These are phyloP conservation scores for Adelognathus sp. DNA, from an alignment of 2,888 invertebrate genomes.

Conservation along the genomic window DNA sequence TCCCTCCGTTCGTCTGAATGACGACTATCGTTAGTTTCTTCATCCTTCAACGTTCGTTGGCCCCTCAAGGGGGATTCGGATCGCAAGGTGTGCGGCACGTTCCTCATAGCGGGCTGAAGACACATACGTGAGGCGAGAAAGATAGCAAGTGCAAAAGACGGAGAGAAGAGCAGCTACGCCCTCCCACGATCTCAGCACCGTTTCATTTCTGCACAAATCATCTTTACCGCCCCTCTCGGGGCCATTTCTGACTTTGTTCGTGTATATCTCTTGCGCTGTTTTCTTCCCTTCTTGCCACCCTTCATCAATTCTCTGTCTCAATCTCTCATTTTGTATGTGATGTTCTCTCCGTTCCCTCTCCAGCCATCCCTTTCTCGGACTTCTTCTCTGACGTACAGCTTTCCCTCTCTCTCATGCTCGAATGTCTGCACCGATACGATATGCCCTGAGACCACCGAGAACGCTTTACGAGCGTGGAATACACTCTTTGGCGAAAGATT, in stretches of 20 bases:
- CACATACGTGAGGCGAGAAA: constrained; percentile 28
- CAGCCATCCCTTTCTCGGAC: constrained; percentile 42
- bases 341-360: neutral
- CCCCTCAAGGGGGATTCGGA: constrained; percentile 28
- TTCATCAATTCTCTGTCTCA: constrained; percentile 54
- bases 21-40: constrained; percentile 27
- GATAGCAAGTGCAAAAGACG: constrained; percentile 12
- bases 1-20: constrained; percentile 20
- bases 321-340: constrained; percentile 30
- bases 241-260: constrained; percentile 45
- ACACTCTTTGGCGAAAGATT: constrained; percentile 61
- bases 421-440: neutral
- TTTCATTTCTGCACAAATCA: constrained; percentile 60
- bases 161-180: constrained; percentile 40
- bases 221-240: constrained; percentile 38
- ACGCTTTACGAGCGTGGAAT: constrained; percentile 60
- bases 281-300: constrained; percentile 41
- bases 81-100: constrained; percentile 51
- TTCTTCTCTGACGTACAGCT: neutral
- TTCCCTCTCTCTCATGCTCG: neutral
- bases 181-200: constrained; percentile 56
- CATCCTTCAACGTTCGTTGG: constrained; percentile 30
- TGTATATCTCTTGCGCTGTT: constrained; percentile 31
- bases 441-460: constrained; percentile 55
- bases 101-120: neutral